Evolutionary conservation across 2,797 vertebrate genomes (phyloP).

Genomic region (Trichosurus vulpecula): DNA sequence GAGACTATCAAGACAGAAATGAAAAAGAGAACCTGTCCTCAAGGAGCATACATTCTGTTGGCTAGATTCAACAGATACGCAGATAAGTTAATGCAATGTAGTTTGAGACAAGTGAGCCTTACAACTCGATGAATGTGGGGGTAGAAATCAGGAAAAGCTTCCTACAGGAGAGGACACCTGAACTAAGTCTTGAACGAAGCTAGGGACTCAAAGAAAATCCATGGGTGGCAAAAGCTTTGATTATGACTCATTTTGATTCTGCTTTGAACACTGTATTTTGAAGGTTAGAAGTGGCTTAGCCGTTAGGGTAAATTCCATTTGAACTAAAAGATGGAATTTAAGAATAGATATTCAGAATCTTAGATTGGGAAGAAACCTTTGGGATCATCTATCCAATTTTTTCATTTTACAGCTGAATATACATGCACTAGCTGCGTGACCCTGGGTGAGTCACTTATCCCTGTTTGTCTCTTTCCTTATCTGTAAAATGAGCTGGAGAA

Average conservation of each 20-base stretch:
- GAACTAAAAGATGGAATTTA: background rate
- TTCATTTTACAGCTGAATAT: background rate
- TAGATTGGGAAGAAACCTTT: background rate
- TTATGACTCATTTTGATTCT: background rate
- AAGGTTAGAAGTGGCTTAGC: background rate
- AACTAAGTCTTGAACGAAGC: background rate
- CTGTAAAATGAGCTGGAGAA: background rate
- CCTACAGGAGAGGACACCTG: background rate
- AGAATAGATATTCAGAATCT: background rate
- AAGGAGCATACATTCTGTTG: background rate
- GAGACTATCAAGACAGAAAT: background rate
- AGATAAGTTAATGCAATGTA: background rate
- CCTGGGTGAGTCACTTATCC: background rate
- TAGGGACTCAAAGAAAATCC: background rate
- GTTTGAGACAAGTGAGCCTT: background rate
- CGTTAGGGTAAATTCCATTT: background rate
- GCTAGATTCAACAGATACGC: background rate
- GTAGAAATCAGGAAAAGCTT: background rate
- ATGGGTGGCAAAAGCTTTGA: background rate
- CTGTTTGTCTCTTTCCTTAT: background rate
- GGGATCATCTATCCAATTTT: background rate
- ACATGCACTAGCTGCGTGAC: background rate
- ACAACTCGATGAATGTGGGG: background rate
- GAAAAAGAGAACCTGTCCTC: background rate
- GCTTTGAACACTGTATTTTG: background rate